Evolutionary conservation across 2,888 invertebrate genomes (phyloP), one percentile per base, ranked within the genome.

Genomic region (Plemyria rubiginata): DNA sequence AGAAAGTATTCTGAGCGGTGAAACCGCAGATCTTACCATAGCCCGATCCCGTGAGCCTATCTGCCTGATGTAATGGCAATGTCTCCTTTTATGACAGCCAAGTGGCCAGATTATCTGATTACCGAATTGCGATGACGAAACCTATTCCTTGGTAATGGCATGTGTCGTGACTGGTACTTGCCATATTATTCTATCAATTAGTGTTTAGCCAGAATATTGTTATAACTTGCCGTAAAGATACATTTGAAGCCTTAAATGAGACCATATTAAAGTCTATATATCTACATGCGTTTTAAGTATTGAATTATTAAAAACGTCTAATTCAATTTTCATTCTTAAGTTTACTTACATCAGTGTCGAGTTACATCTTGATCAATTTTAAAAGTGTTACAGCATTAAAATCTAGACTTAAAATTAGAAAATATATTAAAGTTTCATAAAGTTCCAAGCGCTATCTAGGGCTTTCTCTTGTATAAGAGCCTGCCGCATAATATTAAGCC

Each of bases 401-500:
- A 70, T 69, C 70, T 71, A 69, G 67, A 77, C 77, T 80, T 79
- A 78, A 74, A 74, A 76, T 22, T 22, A 74, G 74, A 73, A 72
- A 72, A 71, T 76, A 82, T 87, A 87, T 88, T 84, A 88, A 88
- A 87, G 81, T 85, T 88, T 87, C 82, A 86, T 80, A 83, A 86
- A 85, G 81, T 84, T 82, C 75, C 77, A 65, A n/a, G 63, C 77
- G 76, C 78, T 73, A 75, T 80, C 79, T 82, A 79, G 81, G 80
- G 81, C 80, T 82, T 81, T 82, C 81, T 82, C 79, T 82, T 84
- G 81, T 77, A 77, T 81, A 80, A 78, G 74, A 82, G 79, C 81
- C 78, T 75, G 74, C 75, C 77, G 81, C 78, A 78, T 81, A 79
- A 80, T 86, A 85, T 86, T 85, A 86, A 86, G 82, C 85, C 82